Conservation (phyloP, 2,113 vertebrate species). For the Sporophila hypoxantha region DNA sequence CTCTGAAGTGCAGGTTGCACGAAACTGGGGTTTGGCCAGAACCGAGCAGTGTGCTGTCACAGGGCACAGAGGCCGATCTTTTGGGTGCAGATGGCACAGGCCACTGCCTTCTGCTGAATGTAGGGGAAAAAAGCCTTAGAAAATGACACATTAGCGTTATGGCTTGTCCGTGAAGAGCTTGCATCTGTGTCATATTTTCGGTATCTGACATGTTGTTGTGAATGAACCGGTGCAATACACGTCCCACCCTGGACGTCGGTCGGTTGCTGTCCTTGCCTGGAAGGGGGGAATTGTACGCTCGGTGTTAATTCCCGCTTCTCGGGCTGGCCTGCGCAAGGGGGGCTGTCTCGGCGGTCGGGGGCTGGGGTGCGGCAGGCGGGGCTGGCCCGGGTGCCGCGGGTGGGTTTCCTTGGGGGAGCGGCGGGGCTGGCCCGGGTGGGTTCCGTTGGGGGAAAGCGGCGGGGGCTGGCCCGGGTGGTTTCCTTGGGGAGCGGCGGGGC, state of each 20-base stretch:
- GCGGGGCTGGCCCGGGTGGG: no score
- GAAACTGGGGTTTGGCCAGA: not conserved
- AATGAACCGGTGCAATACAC: not conserved
- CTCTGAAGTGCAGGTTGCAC: not conserved
- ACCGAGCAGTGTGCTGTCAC: accelerated
- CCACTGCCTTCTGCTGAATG: not conserved
- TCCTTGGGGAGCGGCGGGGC: not conserved
- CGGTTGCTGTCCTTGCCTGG: not conserved
- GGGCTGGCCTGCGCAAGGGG: not conserved
- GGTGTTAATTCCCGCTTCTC: not conserved
- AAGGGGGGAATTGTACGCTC: not conserved
- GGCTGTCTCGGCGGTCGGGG: not conserved
- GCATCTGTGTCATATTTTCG: not conserved
- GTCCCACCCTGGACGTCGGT: not conserved
- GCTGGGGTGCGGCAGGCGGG: not conserved
- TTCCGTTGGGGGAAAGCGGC: no score
- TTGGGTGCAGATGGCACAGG: not conserved
- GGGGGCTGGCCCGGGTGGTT: no score
- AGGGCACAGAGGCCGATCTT: not conserved
- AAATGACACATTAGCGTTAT: not conserved
- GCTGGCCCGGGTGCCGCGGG: not conserved
- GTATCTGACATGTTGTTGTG: not conserved
- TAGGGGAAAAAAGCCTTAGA: accelerated
- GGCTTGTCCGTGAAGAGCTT: not conserved
- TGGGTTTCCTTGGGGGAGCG: no score